Conservation (phyloP, 1,140 invertebrate genomes). For the Thalassaphorura encarpata region DNA sequence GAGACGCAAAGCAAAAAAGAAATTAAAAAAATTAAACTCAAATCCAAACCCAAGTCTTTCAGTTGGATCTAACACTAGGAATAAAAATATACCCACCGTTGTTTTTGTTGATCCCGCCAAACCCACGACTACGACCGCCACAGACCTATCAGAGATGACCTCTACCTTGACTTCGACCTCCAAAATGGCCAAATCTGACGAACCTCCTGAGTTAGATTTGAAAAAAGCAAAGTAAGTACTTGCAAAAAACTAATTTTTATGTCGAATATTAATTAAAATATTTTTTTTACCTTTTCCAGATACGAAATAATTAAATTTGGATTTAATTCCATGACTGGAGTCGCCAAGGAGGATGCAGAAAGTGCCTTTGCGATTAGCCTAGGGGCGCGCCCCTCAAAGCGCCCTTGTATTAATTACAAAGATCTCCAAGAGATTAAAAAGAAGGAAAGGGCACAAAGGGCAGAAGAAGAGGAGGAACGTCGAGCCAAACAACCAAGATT, state of each 20-base stretch:
- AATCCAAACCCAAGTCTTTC: too few species aligned
- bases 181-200: neutral
- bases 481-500: too few species aligned
- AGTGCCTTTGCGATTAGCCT: conserved; percentile 34
- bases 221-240: too few species aligned
- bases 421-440: conserved; percentile 20
- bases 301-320: conserved; percentile 35
- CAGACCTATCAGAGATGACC: neutral
- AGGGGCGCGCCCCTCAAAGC: conserved; percentile 32
- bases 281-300: neutral
- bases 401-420: conserved; percentile 30
- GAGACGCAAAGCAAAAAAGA: too few species aligned
- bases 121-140: too few species aligned
- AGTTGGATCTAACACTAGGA: too few species aligned
- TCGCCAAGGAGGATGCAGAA: conserved; percentile 32
- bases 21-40: too few species aligned
- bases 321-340: conserved; percentile 30
- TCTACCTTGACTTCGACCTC: neutral
- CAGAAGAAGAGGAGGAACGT: conserved; percentile 10
- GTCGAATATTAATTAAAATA: neutral
- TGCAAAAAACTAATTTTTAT: too few species aligned
- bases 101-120: neutral
- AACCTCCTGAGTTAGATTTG: too few species aligned
- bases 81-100: too few species aligned
- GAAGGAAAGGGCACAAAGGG: conserved; percentile 14